A percentile compares a stretch with the other conserved stretches of the same genome.
Conservation (phyloP, 2,113 vertebrate genomes). For the Pantherophis guttatus region DNA sequence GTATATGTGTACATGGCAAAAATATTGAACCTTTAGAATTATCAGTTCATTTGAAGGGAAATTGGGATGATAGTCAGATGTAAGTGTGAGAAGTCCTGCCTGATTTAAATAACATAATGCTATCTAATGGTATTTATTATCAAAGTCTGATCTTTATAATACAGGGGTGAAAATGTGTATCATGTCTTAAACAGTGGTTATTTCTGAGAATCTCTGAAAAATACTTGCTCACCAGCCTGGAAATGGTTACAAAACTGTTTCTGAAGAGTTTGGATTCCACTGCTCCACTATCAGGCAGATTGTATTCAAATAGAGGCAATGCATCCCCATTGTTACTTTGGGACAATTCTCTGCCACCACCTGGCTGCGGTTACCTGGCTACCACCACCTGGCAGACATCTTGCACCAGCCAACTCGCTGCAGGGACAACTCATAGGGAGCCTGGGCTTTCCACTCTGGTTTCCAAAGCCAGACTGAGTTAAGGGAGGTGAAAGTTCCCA, state of each 20-base stretch:
- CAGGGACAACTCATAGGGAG: neutral
- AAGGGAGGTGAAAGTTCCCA: neutral
- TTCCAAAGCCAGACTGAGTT: neutral
- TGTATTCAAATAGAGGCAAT: neutral
- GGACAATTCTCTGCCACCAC: neutral
- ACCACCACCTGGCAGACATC: neutral
- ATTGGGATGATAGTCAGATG: neutral
- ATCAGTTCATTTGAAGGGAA: neutral
- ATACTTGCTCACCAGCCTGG: neutral
- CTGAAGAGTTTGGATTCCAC: neutral
- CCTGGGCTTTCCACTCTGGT: neutral
- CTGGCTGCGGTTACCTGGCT: neutral
- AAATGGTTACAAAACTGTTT: neutral
- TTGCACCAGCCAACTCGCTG: neutral
- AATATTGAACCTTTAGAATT: neutral
- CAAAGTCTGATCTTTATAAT: neutral
- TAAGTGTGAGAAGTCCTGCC: neutral
- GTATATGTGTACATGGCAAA: neutral
- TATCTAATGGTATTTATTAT: neutral
- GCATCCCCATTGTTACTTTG: neutral
- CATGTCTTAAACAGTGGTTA: neutral
- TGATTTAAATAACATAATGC: neutral
- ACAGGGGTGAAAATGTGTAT: neutral
- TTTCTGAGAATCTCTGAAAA: neutral
- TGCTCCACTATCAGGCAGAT: neutral